These are phyloP conservation scores for Rhagoletis pomonella DNA, from an alignment of 1,140 invertebrate genomes.

Conservation along the genomic window DNA sequence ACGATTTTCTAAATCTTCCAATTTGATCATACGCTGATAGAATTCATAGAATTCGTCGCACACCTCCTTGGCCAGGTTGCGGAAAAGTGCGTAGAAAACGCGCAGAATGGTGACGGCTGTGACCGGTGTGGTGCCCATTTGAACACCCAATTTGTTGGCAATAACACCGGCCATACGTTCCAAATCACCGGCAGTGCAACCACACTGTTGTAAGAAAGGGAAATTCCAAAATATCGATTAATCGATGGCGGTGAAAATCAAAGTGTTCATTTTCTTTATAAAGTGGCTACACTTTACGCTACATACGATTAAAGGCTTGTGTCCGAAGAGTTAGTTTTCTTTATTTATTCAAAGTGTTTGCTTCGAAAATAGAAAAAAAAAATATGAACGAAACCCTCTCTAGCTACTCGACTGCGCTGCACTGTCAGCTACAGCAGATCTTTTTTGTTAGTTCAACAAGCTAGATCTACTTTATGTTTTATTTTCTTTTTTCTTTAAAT, in stretches of 20 bases:
- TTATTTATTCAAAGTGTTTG: too few species aligned
- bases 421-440: too few species aligned
- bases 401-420: too few species aligned
- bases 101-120: conserved; percentile 82
- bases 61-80: conserved; percentile 75
- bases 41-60: conserved; percentile 74
- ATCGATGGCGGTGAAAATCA: background rate
- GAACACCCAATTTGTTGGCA: conserved; percentile 80
- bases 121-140: conserved; percentile 76
- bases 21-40: conserved; percentile 72
- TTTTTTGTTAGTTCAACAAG: background rate
- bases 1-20: conserved; percentile 78
- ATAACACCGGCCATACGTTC: conserved; percentile 84
- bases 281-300: background rate
- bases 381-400: background rate
- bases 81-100: conserved; percentile 79
- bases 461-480: background rate
- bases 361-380: conserved; percentile 46
- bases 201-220: conserved; percentile 78
- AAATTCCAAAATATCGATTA: background rate
- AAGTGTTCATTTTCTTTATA: background rate
- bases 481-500: too few species aligned
- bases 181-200: conserved; percentile 84
- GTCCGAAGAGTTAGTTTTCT: background rate
- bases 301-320: background rate